Base-by-base conservation (phyloP, 2,888 invertebrate genomes). In the Chloroclysta siterata region DNA sequence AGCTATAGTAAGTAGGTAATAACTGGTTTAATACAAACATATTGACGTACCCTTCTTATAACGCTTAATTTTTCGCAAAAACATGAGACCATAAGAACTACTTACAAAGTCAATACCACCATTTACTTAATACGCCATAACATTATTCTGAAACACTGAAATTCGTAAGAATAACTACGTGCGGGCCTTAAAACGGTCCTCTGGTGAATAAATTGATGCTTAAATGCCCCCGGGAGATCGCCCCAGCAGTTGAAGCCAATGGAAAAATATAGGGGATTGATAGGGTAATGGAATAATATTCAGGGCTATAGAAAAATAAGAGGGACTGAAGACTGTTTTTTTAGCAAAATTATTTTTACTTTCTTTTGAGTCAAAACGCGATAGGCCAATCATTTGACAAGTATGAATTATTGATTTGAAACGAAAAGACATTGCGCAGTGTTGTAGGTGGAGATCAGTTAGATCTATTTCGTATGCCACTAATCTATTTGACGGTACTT, bases 161-260 rank as follows among this genome's bases (percentile, higher is more conserved):
- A 65, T 66, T 53, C 63, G 55, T 50, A 69, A 65, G 62, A 63
- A 70, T 69, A 63, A 69, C 63, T 58, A 52, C 60, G 61, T 36
- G 50, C 60, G 33, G 61, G 59, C 48, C 65, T 46, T 54, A 51
- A 33, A 60, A 48, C 44, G 65, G 55, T 60, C 65, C 63, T 68
- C 57, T 55, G 50, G 63, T 64, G 69, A 75, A 78, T 72, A 76
- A 76, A 78, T 78, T 77, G 72, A 70, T 72, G 66, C 66, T 67
- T 68, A 72, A 77, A 77, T 69, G 65, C 72, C 72, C 71, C 61
- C 68, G 66, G 74, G 77, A 72, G 69, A 68, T 72, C 63, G 60
- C 63, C 60, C 61, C 57, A 65, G 60, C 70, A 73, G 76, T 75
- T 71, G 68, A 60, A 72, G 65, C 55, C 63, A 69, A 72, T 69